phyloP scores from a whole-genome alignment of 2,113 vertebrate species.

The Malurus cyaneus region DNA sequence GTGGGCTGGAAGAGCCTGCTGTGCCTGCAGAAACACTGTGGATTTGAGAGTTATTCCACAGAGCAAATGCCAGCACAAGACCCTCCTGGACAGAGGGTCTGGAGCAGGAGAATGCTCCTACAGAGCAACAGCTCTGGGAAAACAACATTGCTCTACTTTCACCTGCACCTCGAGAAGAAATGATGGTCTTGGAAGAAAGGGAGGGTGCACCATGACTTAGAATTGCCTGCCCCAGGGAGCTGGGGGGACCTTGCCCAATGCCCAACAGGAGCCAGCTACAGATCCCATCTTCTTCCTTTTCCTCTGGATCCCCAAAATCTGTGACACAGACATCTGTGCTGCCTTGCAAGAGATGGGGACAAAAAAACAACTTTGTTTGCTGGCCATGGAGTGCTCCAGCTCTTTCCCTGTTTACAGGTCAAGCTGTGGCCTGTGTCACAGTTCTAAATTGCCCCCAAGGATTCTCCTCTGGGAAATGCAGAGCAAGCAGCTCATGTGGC shows the following conservation, averaged over 20 bases:
- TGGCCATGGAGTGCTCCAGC: not conserved
- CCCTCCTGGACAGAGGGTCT: not conserved
- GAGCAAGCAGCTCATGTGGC: not conserved
- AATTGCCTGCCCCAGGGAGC: not conserved
- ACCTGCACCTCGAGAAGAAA: not conserved
- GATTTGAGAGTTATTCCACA: not conserved
- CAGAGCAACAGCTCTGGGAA: not conserved
- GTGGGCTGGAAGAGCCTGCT: not conserved
- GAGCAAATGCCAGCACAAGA: not conserved
- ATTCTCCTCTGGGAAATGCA: not conserved
- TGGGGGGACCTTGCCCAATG: not conserved
- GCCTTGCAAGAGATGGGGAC: not conserved
- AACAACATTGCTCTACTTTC: not conserved
- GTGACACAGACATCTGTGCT: not conserved
- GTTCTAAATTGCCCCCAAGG: not conserved
- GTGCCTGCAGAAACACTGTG: not conserved
- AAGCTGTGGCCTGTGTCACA: not conserved
- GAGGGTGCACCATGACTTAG: not conserved
- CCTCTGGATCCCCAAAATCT: not conserved
- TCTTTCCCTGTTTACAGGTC: not conserved
- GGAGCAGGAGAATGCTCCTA: not conserved
- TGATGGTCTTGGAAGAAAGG: not conserved
- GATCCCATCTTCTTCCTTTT: not conserved
- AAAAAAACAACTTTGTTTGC: not conserved
- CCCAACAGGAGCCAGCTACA: rapidly evolving